These are phyloP conservation scores for Falco biarmicus DNA, from an alignment of 2,797 vertebrate genomes.

Conservation along the genomic window DNA sequence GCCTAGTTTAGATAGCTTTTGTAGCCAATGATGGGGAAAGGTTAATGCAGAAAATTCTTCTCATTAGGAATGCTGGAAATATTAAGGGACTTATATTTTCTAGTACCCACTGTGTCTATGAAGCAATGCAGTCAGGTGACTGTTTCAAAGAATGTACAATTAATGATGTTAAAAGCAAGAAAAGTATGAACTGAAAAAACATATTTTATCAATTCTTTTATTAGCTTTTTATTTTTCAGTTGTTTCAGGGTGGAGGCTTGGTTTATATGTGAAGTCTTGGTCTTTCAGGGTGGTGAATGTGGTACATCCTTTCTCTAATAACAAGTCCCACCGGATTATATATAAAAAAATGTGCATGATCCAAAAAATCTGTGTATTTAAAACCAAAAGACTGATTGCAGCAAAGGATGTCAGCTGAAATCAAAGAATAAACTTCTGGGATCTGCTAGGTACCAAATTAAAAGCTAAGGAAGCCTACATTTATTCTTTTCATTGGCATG, in stretches of 20 bases:
- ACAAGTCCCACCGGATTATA: background rate
- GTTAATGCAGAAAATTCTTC: constrained; percentile 13
- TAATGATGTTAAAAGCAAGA: background rate
- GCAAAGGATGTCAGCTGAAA: background rate
- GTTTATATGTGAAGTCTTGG: background rate
- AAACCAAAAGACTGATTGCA: background rate
- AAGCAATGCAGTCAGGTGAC: background rate
- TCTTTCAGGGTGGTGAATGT: background rate
- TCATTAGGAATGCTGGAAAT: background rate
- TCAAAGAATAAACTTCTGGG: background rate
- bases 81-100: background rate
- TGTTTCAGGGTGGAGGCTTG: background rate
- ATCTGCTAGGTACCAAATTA: background rate
- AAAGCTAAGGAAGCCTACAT: background rate
- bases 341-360: background rate
- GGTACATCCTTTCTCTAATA: background rate
- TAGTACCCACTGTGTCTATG: background rate
- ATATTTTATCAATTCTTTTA: background rate
- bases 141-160: background rate
- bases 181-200: background rate
- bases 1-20: constrained; percentile 36
- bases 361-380: background rate
- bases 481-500: background rate
- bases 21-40: background rate
- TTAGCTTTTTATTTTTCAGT: background rate